Evolutionary conservation across 92 coral and sea anemone genomes (phyloP).

Genomic region (Epizoanthus scotinus): DNA sequence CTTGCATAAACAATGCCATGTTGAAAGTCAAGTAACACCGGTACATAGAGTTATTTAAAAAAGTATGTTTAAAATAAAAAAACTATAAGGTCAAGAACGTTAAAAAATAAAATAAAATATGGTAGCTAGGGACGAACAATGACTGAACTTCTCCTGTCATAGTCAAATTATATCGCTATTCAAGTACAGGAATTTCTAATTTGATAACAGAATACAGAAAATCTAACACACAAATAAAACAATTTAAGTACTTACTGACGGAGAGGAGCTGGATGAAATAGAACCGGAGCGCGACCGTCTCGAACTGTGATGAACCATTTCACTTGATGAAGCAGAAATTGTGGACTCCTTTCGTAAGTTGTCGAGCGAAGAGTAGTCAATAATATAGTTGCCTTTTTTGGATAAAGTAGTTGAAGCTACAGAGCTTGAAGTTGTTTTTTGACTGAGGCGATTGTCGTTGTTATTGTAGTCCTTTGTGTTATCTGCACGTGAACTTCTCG

Average conservation of each 20-base stretch:
- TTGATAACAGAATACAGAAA: not conserved
- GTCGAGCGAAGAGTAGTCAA: not conserved
- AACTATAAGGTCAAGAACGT: too few relatives aligned
- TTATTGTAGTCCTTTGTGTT: not conserved
- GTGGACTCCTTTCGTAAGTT: not conserved
- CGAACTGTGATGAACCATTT: too few relatives aligned
- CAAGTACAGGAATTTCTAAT: not conserved
- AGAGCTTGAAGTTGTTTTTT: not conserved
- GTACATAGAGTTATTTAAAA: too few relatives aligned
- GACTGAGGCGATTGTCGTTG: slow-evolving; percentile 14
- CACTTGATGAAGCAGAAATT: slow-evolving; percentile 1
- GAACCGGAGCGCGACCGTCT: slow-evolving; percentile 1
- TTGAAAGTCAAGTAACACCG: too few relatives aligned
- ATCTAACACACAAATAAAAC: not conserved
- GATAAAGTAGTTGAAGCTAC: slow-evolving; percentile 20
- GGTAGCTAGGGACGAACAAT: too few relatives aligned
- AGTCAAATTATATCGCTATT: not conserved
- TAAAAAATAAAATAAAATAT: too few relatives aligned
- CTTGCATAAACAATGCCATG: too few relatives aligned
- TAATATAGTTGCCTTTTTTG: not conserved
- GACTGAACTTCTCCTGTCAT: not conserved
- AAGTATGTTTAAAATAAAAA: too few relatives aligned
- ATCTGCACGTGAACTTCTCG: slow-evolving; percentile 12
- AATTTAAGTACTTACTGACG: slow-evolving; percentile 2
- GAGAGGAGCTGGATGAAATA: slow-evolving; percentile 3